These are phyloP conservation scores for Cossypha dichroa DNA, from an alignment of 2,797 vertebrate genomes.

Conservation along the genomic window DNA sequence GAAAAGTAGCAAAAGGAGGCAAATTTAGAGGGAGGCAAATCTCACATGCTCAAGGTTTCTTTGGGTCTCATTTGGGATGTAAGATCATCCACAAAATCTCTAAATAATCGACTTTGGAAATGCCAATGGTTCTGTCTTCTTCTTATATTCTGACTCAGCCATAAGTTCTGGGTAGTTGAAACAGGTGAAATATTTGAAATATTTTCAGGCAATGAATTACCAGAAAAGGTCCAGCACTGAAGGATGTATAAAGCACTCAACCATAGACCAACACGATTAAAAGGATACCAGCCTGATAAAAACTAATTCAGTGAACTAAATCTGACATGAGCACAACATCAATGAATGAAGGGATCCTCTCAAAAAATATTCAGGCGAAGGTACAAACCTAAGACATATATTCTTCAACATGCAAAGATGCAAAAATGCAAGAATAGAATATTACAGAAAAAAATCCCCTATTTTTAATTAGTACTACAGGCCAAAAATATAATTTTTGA, in stretches of 20 bases:
- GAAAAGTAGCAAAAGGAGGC: not conserved
- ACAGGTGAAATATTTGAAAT: not conserved
- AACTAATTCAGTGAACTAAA: not conserved
- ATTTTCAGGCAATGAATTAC: not conserved
- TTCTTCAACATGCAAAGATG: not conserved
- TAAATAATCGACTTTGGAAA: not conserved
- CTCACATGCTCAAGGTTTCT: not conserved
- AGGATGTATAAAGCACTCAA: not conserved
- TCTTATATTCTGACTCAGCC: not conserved
- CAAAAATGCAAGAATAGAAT: not conserved
- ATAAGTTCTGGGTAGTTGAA: not conserved
- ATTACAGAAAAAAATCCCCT: fast-evolving
- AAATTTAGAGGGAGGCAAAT: not conserved
- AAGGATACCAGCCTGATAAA: not conserved
- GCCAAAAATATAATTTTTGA: not conserved
- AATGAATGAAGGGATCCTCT: not conserved
- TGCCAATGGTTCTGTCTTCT: not conserved
- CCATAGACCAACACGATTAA: not conserved
- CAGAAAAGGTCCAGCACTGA: not conserved
- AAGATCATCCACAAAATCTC: not conserved
- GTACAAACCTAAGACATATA: not conserved
- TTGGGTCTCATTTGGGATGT: not conserved
- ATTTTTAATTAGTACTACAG: not conserved
- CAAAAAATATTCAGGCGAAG: not conserved
- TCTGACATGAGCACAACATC: not conserved